A percentile compares a stretch with the other conserved stretches of the same genome.
These are phyloP conservation scores for Gonioctena quinquepunctata DNA, from an alignment of 1,140 invertebrate species.

Conservation along the genomic window DNA sequence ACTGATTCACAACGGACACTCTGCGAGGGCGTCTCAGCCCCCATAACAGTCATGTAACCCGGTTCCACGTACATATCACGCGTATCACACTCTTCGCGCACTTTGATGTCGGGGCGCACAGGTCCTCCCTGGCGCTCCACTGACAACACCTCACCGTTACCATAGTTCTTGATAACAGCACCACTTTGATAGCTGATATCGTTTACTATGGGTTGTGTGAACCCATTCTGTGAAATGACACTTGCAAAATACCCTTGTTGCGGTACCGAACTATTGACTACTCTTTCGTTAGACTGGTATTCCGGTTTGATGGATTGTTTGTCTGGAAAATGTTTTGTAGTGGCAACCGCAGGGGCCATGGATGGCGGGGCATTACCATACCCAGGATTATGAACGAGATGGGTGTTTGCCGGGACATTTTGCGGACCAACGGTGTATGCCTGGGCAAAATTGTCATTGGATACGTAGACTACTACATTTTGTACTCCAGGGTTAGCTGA, in stretches of 20 bases:
- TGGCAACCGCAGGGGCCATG: slow-evolving; percentile 41
- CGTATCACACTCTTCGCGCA: slow-evolving; percentile 44
- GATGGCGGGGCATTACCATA: slow-evolving; percentile 35
- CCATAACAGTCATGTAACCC: slow-evolving; percentile 47
- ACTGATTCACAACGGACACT: slow-evolving; percentile 56
- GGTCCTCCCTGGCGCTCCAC: slow-evolving; percentile 39
- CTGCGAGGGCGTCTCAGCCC: slow-evolving; percentile 41
- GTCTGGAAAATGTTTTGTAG: slow-evolving; percentile 36
- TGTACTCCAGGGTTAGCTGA: slow-evolving; percentile 52
- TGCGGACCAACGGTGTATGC: slow-evolving; percentile 53
- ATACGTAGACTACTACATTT: slow-evolving; percentile 59
- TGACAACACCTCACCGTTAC: slow-evolving; percentile 34
- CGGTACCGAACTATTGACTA: not conserved
- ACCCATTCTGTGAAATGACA: slow-evolving; percentile 42
- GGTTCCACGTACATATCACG: slow-evolving; percentile 39
- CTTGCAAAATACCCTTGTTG: slow-evolving; percentile 35
- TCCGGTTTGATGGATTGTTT: slow-evolving; percentile 36
- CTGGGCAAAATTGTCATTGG: slow-evolving; percentile 56
- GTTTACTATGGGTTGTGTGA: slow-evolving; percentile 38
- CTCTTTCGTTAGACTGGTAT: not conserved
- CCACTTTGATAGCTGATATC: slow-evolving; percentile 40
- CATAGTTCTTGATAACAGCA: slow-evolving; percentile 41
- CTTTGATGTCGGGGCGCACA: slow-evolving; percentile 37
- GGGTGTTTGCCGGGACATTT: slow-evolving; percentile 37
- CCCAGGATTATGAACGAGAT: slow-evolving; percentile 31